Conservation (phyloP, 2,797 vertebrate genomes). For the Vireo griseus region DNA sequence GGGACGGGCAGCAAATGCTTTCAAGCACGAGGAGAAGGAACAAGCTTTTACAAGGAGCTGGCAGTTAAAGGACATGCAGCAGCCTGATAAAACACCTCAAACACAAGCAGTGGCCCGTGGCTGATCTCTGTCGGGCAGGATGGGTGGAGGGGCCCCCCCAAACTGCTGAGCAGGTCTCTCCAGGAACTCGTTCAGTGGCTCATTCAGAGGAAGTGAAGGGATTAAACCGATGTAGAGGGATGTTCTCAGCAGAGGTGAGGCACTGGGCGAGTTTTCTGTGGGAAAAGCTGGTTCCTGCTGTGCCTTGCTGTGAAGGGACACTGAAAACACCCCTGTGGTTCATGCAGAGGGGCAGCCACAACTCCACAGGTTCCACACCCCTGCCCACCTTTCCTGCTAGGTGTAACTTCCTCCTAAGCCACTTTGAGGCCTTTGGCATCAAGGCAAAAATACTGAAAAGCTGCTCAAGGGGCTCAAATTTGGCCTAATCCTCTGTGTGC, state of each 20-base stretch:
- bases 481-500: neutral
- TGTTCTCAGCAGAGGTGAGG: neutral
- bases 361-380: neutral
- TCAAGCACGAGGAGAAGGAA: slow-evolving; percentile 5
- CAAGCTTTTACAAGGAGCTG: slow-evolving; percentile 31
- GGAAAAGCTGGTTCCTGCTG: neutral
- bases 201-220: neutral
- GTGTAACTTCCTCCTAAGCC: neutral
- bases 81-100: neutral
- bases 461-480: neutral
- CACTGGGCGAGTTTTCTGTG: neutral
- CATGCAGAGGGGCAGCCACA: neutral
- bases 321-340: neutral
- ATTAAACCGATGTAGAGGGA: neutral
- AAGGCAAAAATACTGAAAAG: neutral
- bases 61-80: neutral
- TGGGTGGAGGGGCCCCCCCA: neutral
- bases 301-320: neutral
- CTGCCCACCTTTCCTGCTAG: neutral
- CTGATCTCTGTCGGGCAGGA: neutral
- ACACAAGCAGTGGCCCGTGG: neutral
- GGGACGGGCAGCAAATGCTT: neutral
- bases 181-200: neutral
- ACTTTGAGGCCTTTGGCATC: accelerated
- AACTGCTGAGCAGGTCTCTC: neutral